Evolutionary conservation across 2,797 vertebrate genomes (phyloP), one percentile per base, ranked within the genome.

Genomic region (Smutsia gigantea): DNA sequence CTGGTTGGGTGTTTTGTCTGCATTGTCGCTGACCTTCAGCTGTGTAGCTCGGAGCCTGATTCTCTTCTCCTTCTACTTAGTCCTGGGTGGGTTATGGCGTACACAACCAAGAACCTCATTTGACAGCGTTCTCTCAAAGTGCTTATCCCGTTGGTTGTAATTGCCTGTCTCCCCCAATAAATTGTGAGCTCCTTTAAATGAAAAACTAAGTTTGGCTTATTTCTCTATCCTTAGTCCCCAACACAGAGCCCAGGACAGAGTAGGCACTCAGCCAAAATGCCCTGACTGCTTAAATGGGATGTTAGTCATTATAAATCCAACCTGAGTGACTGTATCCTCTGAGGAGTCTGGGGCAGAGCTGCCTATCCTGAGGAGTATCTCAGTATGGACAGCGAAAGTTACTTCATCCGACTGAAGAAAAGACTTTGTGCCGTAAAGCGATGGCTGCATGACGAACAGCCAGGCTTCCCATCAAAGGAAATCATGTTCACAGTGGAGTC

Each of bases 221-320:
- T 89, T 87, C 75, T 84, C 14, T 27, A 23, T 85, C 46, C 66
- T 68, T 84, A 49, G 15, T 39, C 46, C 74, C 53, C 61, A 93
- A 37, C 34, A 13, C 23, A 78, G 66, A 88, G 51, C 46, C 46
- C 13, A 39, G 79, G 49, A 90, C 61, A 77, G 61, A 64, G 55
- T 8, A 64, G 25, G 37, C 21, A 61, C 27, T 79, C 53, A 79
- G 74, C 59, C 87, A 79, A 92, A 85, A 93, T 42, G 68, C 69
- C 79, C 49, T n/a, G 31, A 95, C 15, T n/a, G 69, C 27, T 93
- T 83, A 87, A 95, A 91, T 57, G 59, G 93, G 87, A 87, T 75
- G 57, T 75, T 34, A 83, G 93, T 87, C 66, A 13, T 42, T 84
- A 27, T 93, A 92, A 95, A 89, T 88, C 57, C 63, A 61, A 8